Evolutionary conservation across 92 coral and sea anemone genomes (phyloP), one percentile per base, ranked within the genome.

Genomic region (Anthopleura xanthogrammica): DNA sequence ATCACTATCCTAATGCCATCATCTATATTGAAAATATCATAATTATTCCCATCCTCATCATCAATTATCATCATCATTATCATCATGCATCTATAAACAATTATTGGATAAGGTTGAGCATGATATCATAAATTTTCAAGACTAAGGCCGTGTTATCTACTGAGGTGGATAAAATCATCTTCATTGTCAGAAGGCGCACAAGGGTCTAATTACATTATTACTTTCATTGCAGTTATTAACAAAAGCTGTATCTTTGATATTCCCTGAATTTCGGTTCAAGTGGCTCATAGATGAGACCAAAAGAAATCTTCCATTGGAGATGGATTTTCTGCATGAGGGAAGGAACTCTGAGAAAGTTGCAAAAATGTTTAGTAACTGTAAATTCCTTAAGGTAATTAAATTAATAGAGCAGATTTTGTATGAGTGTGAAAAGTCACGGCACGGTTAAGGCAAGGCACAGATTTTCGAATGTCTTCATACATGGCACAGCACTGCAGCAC

Each of bases 271-370:
- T 73, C 89, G 83, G 58, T 97, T 97, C 81, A 79, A 85, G 80
- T 97, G 99, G 99, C 95, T 97, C 74, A 94, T 97, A 22, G 99
- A 97, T 46, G 99, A 97, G 66, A 94, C 98, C 16, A 97, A 97
- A 83, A 94, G 88, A 66, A 95, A 97, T 77, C 95, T 97, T 24
- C 99, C 99, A 11, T 81, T 97, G 68, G 99, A 97, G 73, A 90
- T 97, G 83, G 99, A 97, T 50, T 97, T 97, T 83, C 82, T 90
- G 50, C 94, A 87, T 84, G 99, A 97, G 62, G 99, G 99, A 39
- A 79, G 79, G 52, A 97, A 97, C 86, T 94, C 99, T 9, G 99
- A 94, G 81, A 94, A 92, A 76, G 88, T 94, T 20, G 86, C 88
- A 12, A 88, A 89, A 24, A 83, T 94, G 85, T 92, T 92, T 57